Conservation (phyloP, 2,113 vertebrate genomes). For the Tetraodon nigroviridis region DNA sequence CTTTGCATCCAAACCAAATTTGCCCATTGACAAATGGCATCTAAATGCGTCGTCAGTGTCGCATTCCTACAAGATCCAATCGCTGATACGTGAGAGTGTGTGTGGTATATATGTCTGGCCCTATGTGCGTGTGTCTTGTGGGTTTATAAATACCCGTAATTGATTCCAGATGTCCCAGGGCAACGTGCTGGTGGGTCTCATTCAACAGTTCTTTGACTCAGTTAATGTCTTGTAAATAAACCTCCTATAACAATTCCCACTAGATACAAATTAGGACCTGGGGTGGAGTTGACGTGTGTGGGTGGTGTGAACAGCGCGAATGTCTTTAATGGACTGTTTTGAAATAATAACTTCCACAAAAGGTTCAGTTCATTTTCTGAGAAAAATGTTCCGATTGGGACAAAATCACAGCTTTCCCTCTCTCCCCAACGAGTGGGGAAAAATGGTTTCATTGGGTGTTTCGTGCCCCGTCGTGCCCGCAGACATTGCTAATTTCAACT, state of each 20-base stretch:
- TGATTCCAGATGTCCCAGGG: slow-evolving; percentile 70
- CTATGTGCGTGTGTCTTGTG: slow-evolving; percentile 43
- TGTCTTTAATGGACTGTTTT: slow-evolving; percentile 35
- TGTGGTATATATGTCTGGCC: slow-evolving; percentile 35
- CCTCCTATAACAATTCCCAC: slow-evolving; percentile 61
- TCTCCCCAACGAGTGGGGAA: slow-evolving; percentile 11
- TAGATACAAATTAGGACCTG: slow-evolving; percentile 54
- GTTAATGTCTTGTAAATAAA: slow-evolving; percentile 70
- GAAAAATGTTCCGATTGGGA: slow-evolving; percentile 24
- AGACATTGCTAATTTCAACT: slow-evolving; percentile 30
- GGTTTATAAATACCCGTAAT: slow-evolving; percentile 66
- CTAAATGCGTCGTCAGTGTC: slow-evolving; percentile 34
- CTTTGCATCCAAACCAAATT: slow-evolving; percentile 57
- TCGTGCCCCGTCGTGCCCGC: slow-evolving; percentile 21
- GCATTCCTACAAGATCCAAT: slow-evolving; percentile 51
- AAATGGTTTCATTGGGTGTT: slow-evolving; percentile 14
- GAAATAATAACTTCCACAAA: slow-evolving; percentile 43
- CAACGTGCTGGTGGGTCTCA: slow-evolving; percentile 57
- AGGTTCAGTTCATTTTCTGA: slow-evolving; percentile 32
- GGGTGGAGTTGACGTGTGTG: slow-evolving; percentile 24
- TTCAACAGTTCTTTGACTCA: slow-evolving; percentile 61
- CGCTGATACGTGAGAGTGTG: slow-evolving; percentile 35
- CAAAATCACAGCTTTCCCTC: slow-evolving; percentile 8
- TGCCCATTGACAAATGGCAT: slow-evolving; percentile 42
- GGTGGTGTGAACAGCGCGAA: slow-evolving; percentile 25